Evolutionary conservation across 2,888 invertebrate genomes (phyloP).

Genomic region (Eutolmus rufibarbis): DNA sequence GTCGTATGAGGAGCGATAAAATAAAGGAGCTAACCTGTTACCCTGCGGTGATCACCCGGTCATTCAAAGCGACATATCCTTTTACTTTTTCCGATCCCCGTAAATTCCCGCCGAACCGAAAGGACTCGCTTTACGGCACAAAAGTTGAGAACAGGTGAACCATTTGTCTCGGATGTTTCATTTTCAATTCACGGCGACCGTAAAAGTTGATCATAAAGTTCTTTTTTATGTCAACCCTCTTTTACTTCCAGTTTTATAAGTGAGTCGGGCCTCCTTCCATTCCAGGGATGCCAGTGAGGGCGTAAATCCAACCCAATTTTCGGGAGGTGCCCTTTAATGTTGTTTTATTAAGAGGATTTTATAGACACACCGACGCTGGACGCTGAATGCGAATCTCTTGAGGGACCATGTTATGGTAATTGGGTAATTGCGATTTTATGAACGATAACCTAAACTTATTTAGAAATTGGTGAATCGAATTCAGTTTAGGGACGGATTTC

Average conservation of each 20-base stretch:
- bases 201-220: constrained; percentile 24
- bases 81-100: constrained; percentile 1
- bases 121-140: background rate
- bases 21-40: constrained; percentile 22
- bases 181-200: constrained; percentile 25
- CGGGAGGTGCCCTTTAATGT: background rate
- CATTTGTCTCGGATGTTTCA: constrained; percentile 30
- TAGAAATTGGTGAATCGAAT: background rate
- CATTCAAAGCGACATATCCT: constrained; percentile 11
- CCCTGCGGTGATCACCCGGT: constrained; percentile 6
- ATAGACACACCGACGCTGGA: background rate
- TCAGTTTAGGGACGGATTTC: background rate
- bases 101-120: background rate
- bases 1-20: background rate
- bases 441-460: background rate
- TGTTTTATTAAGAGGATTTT: constrained; percentile 11
- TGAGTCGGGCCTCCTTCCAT: background rate
- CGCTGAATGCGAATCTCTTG: background rate
- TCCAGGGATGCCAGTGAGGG: background rate
- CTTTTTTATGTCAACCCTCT: constrained; percentile 24
- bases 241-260: constrained; percentile 3
- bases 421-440: background rate
- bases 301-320: constrained; percentile 21
- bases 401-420: background rate
- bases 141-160: constrained; percentile 1